Conservation (phyloP, 1,140 invertebrate species). For the Belonocnema kinseyi region DNA sequence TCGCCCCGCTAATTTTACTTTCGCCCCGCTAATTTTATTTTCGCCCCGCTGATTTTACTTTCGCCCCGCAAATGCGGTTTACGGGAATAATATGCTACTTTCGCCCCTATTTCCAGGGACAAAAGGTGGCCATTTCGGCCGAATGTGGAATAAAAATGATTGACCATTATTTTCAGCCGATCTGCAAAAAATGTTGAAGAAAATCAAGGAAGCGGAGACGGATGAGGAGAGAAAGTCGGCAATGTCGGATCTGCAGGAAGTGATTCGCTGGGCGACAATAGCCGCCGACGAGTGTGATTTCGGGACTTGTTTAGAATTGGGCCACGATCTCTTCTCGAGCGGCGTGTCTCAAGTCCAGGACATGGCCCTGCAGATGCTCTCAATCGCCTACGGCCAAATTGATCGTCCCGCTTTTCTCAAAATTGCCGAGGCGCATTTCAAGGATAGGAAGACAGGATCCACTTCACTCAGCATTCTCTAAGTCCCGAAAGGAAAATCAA, state of each 20-base stretch:
- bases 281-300: conserved; percentile 96
- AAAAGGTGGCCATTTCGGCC: no score
- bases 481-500: no score
- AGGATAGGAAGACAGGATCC: conserved; percentile 75
- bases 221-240: conserved; percentile 79
- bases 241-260: conserved; percentile 83
- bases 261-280: conserved; percentile 88
- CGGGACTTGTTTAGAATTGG: conserved; percentile 92
- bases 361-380: conserved; percentile 80
- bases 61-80: no score
- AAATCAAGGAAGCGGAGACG: conserved; percentile 79
- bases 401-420: conserved; percentile 83
- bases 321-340: conserved; percentile 88
- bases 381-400: conserved; percentile 87
- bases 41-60: no score
- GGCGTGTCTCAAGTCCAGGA: conserved; percentile 83
- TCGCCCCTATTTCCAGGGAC: no score
- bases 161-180: conserved; percentile 74
- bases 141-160: no score
- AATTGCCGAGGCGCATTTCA: conserved; percentile 84
- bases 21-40: no score
- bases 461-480: conserved; percentile 67
- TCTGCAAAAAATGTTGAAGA: conserved; percentile 84
- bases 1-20: no score
- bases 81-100: no score